These are phyloP conservation scores for Sparidentex hasta DNA, from an alignment of 2,797 vertebrate species.

Conservation along the genomic window DNA sequence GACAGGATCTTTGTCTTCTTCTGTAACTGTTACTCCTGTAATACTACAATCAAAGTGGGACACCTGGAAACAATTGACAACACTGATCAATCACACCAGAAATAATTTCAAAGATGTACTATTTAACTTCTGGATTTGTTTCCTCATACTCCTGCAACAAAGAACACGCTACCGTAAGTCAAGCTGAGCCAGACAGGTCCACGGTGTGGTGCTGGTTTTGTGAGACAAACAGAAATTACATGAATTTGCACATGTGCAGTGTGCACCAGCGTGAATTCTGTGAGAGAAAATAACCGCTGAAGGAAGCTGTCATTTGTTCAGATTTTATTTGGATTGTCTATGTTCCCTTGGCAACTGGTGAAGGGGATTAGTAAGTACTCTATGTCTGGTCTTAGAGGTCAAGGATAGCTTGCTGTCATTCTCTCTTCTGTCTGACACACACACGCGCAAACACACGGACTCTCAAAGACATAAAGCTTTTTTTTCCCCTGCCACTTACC, in stretches of 20 bases:
- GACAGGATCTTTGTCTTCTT: background rate
- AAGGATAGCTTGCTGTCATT: constrained; percentile 63
- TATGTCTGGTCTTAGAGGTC: constrained; percentile 68
- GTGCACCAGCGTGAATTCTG: background rate
- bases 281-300: constrained; percentile 44
- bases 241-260: background rate
- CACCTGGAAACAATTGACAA: background rate
- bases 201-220: background rate
- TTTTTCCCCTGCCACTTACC: constrained; percentile 32
- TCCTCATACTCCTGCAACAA: background rate
- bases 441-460: constrained; percentile 2
- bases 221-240: background rate
- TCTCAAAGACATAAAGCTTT: constrained; percentile 9
- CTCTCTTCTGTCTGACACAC: constrained; percentile 32
- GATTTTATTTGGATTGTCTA: constrained; percentile 58
- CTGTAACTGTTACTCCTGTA: background rate
- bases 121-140: background rate
- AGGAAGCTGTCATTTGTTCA: constrained; percentile 49
- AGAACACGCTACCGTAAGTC: background rate
- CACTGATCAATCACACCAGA: background rate
- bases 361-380: constrained; percentile 61
- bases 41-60: background rate
- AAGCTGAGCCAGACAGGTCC: background rate
- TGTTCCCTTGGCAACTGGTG: constrained; percentile 64
- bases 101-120: background rate